A percentile compares a stretch with the other conserved stretches of the same genome.
These are phyloP conservation scores for Nilaparvata lugens DNA, from an alignment of 1,140 invertebrate species.

Conservation along the genomic window DNA sequence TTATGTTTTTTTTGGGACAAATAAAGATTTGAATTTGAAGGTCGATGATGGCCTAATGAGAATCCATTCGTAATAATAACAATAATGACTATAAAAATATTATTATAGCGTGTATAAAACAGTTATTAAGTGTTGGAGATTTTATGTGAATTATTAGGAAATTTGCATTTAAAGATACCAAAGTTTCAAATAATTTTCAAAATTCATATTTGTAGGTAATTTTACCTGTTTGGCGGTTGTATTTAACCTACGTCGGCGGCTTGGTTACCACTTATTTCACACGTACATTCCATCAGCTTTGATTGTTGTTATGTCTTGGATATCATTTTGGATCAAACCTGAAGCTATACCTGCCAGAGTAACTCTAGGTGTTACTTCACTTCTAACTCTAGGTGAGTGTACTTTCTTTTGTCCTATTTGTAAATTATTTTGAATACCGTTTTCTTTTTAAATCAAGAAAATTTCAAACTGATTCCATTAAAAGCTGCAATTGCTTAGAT, in stretches of 20 bases:
- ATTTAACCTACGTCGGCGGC: constrained; percentile 68
- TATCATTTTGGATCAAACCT: constrained; percentile 88
- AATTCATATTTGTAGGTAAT: constrained; percentile 47
- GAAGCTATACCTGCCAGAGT: constrained; percentile 77
- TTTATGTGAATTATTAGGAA: too few relatives aligned
- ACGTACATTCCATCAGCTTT: constrained; percentile 84
- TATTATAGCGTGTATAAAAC: too few relatives aligned
- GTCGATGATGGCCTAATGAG: too few relatives aligned
- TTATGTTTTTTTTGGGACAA: too few relatives aligned
- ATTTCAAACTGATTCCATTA: not conserved
- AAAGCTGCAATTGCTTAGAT: too few relatives aligned
- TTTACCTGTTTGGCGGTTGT: constrained; percentile 81
- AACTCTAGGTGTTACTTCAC: constrained; percentile 71
- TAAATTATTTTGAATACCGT: not conserved
- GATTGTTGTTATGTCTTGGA: constrained; percentile 89
- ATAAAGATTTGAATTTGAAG: too few relatives aligned
- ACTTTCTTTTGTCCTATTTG: not conserved
- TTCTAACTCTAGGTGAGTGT: constrained; percentile 62
- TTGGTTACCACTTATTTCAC: constrained; percentile 83
- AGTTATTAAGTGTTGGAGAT: too few relatives aligned
- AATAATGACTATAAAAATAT: too few relatives aligned
- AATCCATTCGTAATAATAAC: too few relatives aligned
- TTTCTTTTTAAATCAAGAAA: not conserved
- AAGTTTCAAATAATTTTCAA: constrained; percentile 1
- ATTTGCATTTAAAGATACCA: too few relatives aligned